Conservation (phyloP, 2,888 invertebrate species). For the Drosophila hamatofila region DNA sequence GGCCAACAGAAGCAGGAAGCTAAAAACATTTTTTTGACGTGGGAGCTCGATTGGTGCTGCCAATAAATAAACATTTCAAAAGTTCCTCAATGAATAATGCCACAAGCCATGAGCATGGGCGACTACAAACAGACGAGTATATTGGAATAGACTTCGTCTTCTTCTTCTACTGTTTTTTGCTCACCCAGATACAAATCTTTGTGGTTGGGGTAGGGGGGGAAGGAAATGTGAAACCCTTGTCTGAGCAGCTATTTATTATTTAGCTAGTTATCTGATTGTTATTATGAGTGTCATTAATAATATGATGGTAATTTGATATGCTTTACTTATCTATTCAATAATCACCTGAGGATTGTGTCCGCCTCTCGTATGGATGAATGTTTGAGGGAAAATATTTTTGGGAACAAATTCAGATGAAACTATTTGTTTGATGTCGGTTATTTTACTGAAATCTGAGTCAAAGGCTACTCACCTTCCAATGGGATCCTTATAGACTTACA, state of each 20-base stretch:
- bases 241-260: constrained; percentile 9
- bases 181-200: neutral
- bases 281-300: constrained; percentile 9
- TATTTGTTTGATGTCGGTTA: neutral
- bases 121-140: no score
- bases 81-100: constrained; percentile 31
- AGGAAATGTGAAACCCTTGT: constrained; percentile 2
- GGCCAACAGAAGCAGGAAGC: neutral
- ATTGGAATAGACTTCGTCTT: neutral
- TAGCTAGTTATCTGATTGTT: constrained; percentile 11
- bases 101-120: neutral
- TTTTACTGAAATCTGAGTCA: neutral
- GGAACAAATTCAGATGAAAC: no score
- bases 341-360: neutral
- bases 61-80: constrained; percentile 45
- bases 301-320: constrained; percentile 1
- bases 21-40: neutral
- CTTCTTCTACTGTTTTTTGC: neutral
- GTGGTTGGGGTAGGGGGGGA: neutral
- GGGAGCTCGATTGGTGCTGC: constrained; percentile 27
- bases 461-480: no score
- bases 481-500: neutral
- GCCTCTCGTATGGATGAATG: neutral
- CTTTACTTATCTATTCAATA: neutral
- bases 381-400: no score